Evolutionary conservation across 2,888 invertebrate species (phyloP), one percentile per base, ranked within the genome.

Genomic region (Synanthedon myopaeformis): DNA sequence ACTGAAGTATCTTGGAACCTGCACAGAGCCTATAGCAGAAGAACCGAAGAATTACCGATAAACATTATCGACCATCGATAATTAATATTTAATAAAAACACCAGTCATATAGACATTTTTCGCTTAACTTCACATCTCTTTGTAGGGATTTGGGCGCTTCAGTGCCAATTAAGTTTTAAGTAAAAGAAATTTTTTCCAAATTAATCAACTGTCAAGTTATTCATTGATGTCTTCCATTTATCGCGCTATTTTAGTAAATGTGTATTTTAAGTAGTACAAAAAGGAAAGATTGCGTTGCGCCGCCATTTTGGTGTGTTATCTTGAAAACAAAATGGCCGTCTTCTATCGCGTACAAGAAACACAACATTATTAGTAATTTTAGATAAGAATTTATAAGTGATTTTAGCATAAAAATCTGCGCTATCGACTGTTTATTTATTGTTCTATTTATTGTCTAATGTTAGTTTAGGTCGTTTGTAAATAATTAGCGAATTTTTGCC

Each of bases 11-110:
- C 90, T 94, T 70, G 96, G 96, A 51, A 92, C 95, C 19, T 96
- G 96, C 81, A 93, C 95, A 52, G 92, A 94, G 61, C 96, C 96
- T 2, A 90, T 93, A 53, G 93, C 94, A 61, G 94, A 94, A 72
- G 92, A 92, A 65, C 94, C 95, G 59, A 94, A 94, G 74, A 96
- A 96, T 80, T 96, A 96, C 83, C 82, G 87, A 82, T 87, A 86
- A 67, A 65, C 10, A 10, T 35, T 53, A 55, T 57, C 58, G 51
- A 52, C 51, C 42, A 53, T 57, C 54, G 54, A 58, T 58, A 55
- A 59, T 59, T 62, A 23, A 19, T 17, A 5, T 49, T n/a, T n/a
- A n/a, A 3, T 17, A 11, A 50, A 23, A 23, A 13, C 35, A 61
- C 59, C 61, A 72, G 72, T 74, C 72, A 70, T 67, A 64, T 67